phyloP scores from a whole-genome alignment of 2,113 vertebrate genomes.

The Murina feae region DNA sequence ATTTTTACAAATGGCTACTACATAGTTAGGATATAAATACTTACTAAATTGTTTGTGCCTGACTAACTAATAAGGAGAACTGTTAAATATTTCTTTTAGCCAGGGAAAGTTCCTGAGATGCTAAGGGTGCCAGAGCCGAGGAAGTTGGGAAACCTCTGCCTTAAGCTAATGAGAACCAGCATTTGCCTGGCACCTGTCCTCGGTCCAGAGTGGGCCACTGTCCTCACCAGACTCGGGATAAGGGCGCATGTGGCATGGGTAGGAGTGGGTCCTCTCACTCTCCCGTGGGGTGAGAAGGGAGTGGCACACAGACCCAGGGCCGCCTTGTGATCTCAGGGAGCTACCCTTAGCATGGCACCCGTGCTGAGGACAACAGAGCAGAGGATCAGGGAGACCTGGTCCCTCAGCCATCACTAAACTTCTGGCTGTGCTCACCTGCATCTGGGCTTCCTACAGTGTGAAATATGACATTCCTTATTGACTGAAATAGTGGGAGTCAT shows the following conservation, averaged over 20 bases:
- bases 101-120: neutral
- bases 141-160: neutral
- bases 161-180: neutral
- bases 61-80: neutral
- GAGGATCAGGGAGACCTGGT: neutral
- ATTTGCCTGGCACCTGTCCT: neutral
- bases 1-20: neutral
- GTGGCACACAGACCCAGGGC: neutral
- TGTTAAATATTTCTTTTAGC: neutral
- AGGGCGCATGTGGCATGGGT: neutral
- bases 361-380: neutral
- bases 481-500: neutral
- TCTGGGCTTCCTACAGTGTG: neutral
- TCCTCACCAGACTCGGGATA: neutral
- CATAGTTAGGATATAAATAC: neutral
- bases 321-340: neutral
- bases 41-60: neutral
- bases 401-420: neutral
- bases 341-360: accelerated
- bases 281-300: neutral
- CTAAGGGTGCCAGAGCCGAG: no score
- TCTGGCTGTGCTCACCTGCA: neutral
- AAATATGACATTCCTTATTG: neutral
- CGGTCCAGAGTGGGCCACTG: neutral
- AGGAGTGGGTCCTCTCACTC: neutral